These are phyloP conservation scores for Cryptocephalus moraei DNA, from an alignment of 2,888 invertebrate genomes.

Conservation along the genomic window DNA sequence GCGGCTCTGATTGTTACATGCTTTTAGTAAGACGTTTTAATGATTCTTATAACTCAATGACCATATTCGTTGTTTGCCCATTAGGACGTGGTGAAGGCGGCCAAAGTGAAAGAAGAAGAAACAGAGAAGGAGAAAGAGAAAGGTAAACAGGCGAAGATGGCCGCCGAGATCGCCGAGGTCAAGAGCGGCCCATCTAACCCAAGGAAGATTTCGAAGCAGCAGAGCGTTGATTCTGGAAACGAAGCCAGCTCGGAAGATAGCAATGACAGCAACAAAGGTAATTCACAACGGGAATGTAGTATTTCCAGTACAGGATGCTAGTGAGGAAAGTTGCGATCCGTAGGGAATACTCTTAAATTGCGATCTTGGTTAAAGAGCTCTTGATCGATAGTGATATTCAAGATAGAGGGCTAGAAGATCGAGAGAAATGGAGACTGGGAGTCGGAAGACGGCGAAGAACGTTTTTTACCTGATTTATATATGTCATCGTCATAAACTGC, in stretches of 20 bases:
- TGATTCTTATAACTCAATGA: not conserved
- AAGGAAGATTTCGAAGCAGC: constrained; percentile 50
- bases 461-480: too few species aligned
- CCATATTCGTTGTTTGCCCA: not conserved
- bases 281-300: too few species aligned
- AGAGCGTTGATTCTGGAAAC: constrained; percentile 75
- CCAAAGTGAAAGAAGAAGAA: constrained; percentile 47
- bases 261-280: constrained; percentile 77
- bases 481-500: too few species aligned
- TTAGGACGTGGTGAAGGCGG: constrained; percentile 76
- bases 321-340: not conserved
- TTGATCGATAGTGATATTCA: too few species aligned
- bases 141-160: constrained; percentile 25
- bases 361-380: too few species aligned
- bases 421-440: too few species aligned
- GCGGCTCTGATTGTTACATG: constrained; percentile 81
- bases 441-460: too few species aligned
- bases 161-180: constrained; percentile 17
- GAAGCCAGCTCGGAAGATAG: constrained; percentile 92
- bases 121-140: constrained; percentile 35
- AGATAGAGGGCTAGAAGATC: too few species aligned
- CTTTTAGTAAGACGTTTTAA: constrained; percentile 53
- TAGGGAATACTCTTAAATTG: too few species aligned
- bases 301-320: too few species aligned
- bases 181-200: constrained; percentile 33